These are phyloP conservation scores for Toxonevra muliebris DNA, from an alignment of 2,888 invertebrate species.

Conservation along the genomic window DNA sequence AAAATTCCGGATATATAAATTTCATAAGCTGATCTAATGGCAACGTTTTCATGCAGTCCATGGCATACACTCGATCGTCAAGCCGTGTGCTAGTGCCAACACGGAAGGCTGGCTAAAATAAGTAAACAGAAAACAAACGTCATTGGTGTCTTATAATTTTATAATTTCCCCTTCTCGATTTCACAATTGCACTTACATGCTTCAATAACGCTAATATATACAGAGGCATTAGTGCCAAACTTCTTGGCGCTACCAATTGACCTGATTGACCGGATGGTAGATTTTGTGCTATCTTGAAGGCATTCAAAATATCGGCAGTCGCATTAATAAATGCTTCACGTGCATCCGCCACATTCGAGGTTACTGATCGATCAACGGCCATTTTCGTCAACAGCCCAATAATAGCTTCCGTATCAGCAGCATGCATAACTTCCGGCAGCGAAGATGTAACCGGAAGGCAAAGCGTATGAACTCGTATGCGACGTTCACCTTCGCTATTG, in stretches of 20 bases:
- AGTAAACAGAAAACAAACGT: conserved; percentile 1
- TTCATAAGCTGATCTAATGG: conserved; percentile 85
- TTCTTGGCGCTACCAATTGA: conserved; percentile 79
- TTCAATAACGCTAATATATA: conserved; percentile 91
- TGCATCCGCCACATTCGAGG: conserved; percentile 89
- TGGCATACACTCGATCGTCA: conserved; percentile 92
- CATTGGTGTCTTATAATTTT: not conserved
- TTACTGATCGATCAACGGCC: conserved; percentile 93
- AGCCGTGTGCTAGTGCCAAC: conserved; percentile 86
- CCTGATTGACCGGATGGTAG: conserved; percentile 69
- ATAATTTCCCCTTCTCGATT: not conserved
- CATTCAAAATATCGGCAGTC: conserved; percentile 85
- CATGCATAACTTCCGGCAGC: conserved; percentile 84
- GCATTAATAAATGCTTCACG: conserved; percentile 97
- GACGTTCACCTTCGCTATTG: conserved; percentile 91
- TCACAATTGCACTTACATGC: conserved; percentile 70
- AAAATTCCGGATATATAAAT: conserved; percentile 90
- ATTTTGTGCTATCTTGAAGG: conserved; percentile 76
- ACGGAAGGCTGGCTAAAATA: conserved; percentile 82
- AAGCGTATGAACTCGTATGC: conserved; percentile 97
- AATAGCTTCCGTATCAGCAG: conserved; percentile 94
- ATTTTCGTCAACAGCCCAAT: conserved; percentile 94
- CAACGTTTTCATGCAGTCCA: conserved; percentile 91
- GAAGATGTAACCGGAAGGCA: conserved; percentile 90
- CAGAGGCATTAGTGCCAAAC: conserved; percentile 84